Conservation (phyloP, 1,140 invertebrate genomes). For the Drosophila virilis region DNA sequence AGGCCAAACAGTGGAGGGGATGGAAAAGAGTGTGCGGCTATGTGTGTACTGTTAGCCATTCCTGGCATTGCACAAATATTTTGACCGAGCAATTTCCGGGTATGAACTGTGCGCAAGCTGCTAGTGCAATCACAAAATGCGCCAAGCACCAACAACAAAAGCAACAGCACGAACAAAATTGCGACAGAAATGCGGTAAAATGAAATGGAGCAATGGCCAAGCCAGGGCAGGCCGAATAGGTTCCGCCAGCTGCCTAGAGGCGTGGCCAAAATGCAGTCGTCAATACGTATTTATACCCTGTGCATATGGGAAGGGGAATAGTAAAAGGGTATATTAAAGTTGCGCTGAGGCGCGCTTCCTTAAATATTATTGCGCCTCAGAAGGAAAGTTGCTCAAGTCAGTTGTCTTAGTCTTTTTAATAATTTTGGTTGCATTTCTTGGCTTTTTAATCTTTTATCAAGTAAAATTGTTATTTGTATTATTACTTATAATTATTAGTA, state of each 20-base stretch:
- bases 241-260: background rate
- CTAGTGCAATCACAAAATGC: constrained; percentile 69
- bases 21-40: background rate
- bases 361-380: no score
- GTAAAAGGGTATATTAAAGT: background rate
- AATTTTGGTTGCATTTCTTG: no score
- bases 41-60: constrained; percentile 18
- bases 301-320: background rate
- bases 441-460: no score
- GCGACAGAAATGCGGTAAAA: constrained; percentile 70
- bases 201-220: constrained; percentile 54
- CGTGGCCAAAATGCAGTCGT: constrained; percentile 21
- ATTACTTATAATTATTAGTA: no score
- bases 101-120: constrained; percentile 51
- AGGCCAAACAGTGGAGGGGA: background rate
- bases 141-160: constrained; percentile 21
- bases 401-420: no score
- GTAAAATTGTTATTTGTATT: no score
- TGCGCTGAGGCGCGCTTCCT: background rate
- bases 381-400: no score
- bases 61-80: constrained; percentile 63
- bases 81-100: constrained; percentile 64
- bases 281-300: constrained; percentile 52
- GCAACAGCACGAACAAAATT: constrained; percentile 50
- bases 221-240: background rate